Evolutionary conservation across 2,888 invertebrate genomes (phyloP), one percentile per base, ranked within the genome.

Genomic region (Microplitis deprimator): DNA sequence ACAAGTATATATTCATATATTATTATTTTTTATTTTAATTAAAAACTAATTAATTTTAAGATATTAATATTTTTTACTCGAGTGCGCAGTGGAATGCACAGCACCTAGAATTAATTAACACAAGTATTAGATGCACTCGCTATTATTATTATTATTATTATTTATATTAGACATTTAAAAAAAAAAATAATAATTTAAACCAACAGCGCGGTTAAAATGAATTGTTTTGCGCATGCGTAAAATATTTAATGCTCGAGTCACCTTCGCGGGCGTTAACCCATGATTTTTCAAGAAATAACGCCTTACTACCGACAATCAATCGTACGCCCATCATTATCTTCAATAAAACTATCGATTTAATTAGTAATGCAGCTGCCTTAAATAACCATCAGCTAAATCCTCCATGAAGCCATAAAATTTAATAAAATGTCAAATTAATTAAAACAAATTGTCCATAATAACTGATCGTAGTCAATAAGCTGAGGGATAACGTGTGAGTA

Each of bases 261-360:
- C 60, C 71, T 62, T 60, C 71, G 71, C 71, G 61, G 61, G 71
- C 71, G 60, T 71, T 71, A 71, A 71, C 71, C 71, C 71, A 71
- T 17, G 20, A 16, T 29, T 59, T 71, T 71, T 13, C 16, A 38
- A 61, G 60, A 59, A 38, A 59, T 61, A 10, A 61, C 60, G 50
- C 60, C 38, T 5, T 38, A 62, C 29, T n/a, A 62, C 40, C 5
- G 13, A 2, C n/a, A 71, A 71, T 71, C 38, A 61, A 71, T 61
- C 60, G 8, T 50, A 29, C n/a, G 13, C n/a, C 20, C 29, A 16
- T 17, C 50, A 59, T 5, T 29, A 50, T 20, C 50, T 29, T 38
- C 6, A 41, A 68, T 41, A 69, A 68, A n/a, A 67, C 8, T 50
- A 50, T 50, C 50, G 50, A 50, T 50, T 50, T 50, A 50, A 29